Evolutionary conservation across 53 echinoderm and acorn worm species (phyloP).

Genomic region (Temnopleurus reevesii): DNA sequence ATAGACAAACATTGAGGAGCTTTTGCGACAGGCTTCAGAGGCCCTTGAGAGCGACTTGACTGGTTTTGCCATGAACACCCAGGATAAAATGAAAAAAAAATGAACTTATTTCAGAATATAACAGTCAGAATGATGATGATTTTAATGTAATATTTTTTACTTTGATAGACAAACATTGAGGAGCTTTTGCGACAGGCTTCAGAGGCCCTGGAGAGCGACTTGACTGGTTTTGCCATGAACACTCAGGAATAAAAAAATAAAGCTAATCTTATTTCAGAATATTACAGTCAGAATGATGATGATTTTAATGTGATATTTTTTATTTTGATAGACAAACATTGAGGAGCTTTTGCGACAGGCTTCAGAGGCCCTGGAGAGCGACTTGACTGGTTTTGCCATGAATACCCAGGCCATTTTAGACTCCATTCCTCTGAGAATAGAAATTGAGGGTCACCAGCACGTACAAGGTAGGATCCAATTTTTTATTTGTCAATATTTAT

Average conservation of each 20-base stretch:
- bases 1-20: conserved; percentile 31
- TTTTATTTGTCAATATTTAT: no score
- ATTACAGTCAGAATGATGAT: neutral
- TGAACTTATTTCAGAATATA: no score
- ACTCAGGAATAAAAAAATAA: no score
- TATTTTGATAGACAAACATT: conserved; percentile 34
- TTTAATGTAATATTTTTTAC: no score
- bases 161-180: conserved; percentile 32
- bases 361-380: neutral
- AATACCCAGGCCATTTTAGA: conserved; percentile 12
- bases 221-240: neutral
- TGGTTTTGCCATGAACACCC: neutral
- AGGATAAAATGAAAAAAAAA: no score
- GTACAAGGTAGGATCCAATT: conserved; percentile 17
- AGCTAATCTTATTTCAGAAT: no score
- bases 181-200: conserved; percentile 9
- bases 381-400: neutral
- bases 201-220: conserved; percentile 1
- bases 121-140: no score
- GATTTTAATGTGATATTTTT: no score
- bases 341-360: conserved; percentile 15
- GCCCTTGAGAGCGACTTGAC: conserved; percentile 21
- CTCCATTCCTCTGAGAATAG: conserved; percentile 27
- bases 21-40: conserved; percentile 2
- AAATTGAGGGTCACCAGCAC: neutral